Evolutionary conservation across 2,113 vertebrate genomes (phyloP).

Genomic region (Hoplias malabaricus): DNA sequence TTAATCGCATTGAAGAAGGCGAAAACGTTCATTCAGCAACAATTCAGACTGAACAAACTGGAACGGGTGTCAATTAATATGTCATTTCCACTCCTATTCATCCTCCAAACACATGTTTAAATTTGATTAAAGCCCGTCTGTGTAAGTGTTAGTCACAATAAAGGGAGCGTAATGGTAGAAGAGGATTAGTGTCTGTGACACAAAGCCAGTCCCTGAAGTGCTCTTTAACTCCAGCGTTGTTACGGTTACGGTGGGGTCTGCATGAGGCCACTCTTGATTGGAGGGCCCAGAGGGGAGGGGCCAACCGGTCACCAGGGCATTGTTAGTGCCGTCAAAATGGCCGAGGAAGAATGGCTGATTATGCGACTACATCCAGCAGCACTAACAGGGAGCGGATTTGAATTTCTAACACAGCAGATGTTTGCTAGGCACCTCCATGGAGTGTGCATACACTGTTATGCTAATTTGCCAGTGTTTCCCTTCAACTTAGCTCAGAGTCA

Average conservation of each 20-base stretch:
- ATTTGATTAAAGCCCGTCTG: conserved; percentile 58
- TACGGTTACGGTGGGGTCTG: conserved; percentile 76
- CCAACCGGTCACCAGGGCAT: conserved; percentile 80
- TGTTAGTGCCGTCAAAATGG: conserved; percentile 88
- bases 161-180: conserved; percentile 70
- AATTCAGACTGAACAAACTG: neutral
- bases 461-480: conserved; percentile 93
- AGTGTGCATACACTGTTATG: conserved; percentile 94
- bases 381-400: conserved; percentile 94
- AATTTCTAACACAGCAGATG: conserved; percentile 99
- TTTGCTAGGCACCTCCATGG: conserved; percentile 91
- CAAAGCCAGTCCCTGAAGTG: conserved; percentile 76
- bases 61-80: conserved; percentile 50
- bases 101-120: conserved; percentile 47
- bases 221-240: conserved; percentile 74
- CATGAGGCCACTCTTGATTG: conserved; percentile 78
- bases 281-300: conserved; percentile 79
- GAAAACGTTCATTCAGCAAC: conserved; percentile 50
- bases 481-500: conserved; percentile 94
- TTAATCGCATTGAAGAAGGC: conserved; percentile 55
- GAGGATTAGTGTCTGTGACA: conserved; percentile 74
- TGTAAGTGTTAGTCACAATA: conserved; percentile 67
- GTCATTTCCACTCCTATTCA: conserved; percentile 48
- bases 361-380: conserved; percentile 86
- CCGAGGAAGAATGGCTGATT: conserved; percentile 92